Evolutionary conservation across 2,888 invertebrate species (phyloP), one percentile per base, ranked within the genome.

Genomic region (Galeopsomyia nigrocyanea): DNA sequence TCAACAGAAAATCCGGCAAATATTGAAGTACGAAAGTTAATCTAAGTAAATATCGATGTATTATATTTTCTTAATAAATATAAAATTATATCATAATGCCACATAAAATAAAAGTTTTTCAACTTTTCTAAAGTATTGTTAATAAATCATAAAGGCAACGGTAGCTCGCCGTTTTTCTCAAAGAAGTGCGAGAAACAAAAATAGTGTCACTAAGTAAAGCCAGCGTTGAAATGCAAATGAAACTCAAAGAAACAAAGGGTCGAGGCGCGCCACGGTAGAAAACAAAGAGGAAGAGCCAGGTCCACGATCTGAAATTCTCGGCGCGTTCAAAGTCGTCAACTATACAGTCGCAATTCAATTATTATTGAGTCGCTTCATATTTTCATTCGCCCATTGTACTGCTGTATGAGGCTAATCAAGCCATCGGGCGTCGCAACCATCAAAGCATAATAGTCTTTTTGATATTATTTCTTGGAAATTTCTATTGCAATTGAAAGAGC

Each of bases 231-330:
- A 78, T 76, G 73, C 75, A 75, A 76, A 76, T 75, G 71, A 73
- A 68, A 66, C 46, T 68, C 60, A 50, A 56, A 61, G 68, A 73
- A 74, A 74, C 57, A 76, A 73, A 71, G 73, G 74, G 66, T 21
- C 47, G 47, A 26, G 56, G 50, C 39, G 39, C 17, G 17, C 53
- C 9, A 53, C 21, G 17, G 17, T 17, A 7, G 53, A 53, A 21
- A 17, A 53, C 17, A 53, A 53, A 17, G 53, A 74, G 51, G 26
- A 58, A 68, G 65, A 60, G 51, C n/a, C 19, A 57, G 21, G 3
- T 50, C 47, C 50, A 19, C 67, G 63, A 78, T 76, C 73, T 78
- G 75, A 73, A 80, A 79, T 80, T 79, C 76, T 75, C 71, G 71
- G 64, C 70, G 74, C 74, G 73, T 76, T 77, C 61, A 63, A 60